Evolutionary conservation across 2,888 invertebrate genomes (phyloP), one percentile per base, ranked within the genome.

Genomic region (Noctua pronuba): DNA sequence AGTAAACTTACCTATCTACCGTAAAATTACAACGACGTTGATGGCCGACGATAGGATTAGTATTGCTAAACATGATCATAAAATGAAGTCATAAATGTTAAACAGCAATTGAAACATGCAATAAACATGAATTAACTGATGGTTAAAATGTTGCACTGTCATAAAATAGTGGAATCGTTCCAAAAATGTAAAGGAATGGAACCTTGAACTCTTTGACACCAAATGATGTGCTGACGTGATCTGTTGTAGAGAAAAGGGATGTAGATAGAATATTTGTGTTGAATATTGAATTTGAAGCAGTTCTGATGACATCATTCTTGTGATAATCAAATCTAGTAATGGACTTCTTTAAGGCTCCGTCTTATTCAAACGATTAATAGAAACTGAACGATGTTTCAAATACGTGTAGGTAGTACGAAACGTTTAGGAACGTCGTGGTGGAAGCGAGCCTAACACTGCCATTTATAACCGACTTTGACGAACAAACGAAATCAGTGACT

Each of bases 1-100:
- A 38, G 0, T 18, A 28, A 67, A 18, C 10, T 66, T 38, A 38
- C 31, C 31, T 18, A 60, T 0, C 31, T 8, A 60, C n/a, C 35
- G 35, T 18, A 49, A 60, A 46, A 44, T 64, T 7, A 8, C 44
- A 52, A 10, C 28, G 10, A 28, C 18, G 6, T 44, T 71, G 52
- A 46, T 38, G 31, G n/a, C 18, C 11, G 7, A 46, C n/a, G 31
- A 62, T 18, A 60, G 6, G n/a, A 52, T 62, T 58, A 28, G 28
- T 78, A 70, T 28, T 64, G 24, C 52, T 70, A 52, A 55, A 71
- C 62, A 65, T 62, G 24, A 74, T 44, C 21, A 46, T 60, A 69
- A 81, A 82, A 76, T 52, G 60, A 52, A 31, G 49, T 2, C 24
- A 44, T 81, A 44, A 75, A 81, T 62, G 60, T 70, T n/a, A 58